Evolutionary conservation across 2,888 invertebrate genomes (phyloP).

Genomic region (Therioaphis trifolii): DNA sequence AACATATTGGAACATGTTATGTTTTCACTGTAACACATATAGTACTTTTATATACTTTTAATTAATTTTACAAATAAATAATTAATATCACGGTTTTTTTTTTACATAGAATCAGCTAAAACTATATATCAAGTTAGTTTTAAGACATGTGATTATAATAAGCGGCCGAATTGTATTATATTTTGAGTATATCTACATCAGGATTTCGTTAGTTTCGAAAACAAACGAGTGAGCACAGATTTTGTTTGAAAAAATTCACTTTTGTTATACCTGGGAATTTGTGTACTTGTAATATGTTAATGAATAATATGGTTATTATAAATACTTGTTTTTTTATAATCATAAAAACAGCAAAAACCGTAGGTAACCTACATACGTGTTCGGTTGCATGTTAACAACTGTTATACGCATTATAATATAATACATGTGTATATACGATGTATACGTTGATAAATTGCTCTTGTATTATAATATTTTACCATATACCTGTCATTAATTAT

Average conservation of each 20-base stretch:
- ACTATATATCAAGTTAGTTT: no score
- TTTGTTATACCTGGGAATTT: neutral
- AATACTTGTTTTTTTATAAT: slow-evolving; percentile 25
- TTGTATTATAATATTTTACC: slow-evolving; percentile 18
- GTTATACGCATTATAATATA: slow-evolving; percentile 23
- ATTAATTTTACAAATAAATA: no score
- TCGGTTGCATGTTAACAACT: slow-evolving; percentile 45
- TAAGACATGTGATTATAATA: no score
- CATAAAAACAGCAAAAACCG: slow-evolving; percentile 41
- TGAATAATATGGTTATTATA: neutral
- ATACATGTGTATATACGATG: neutral
- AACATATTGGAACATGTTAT: no score
- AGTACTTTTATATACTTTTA: no score
- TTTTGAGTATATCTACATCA: no score
- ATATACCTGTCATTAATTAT: slow-evolving; percentile 8
- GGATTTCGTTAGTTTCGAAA: no score
- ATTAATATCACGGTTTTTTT: no score
- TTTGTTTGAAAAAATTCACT: slow-evolving; percentile 14
- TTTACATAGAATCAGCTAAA: no score
- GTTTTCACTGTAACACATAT: no score
- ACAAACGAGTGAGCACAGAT: slow-evolving; percentile 1
- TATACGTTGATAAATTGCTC: slow-evolving; percentile 41
- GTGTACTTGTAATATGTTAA: neutral
- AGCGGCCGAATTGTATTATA: no score
- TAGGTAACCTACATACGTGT: slow-evolving; percentile 50